A percentile compares a stretch with the other conserved stretches of the same genome.
Conservation (phyloP, 1,140 invertebrate species). For the Hylaeus volcanicus region DNA sequence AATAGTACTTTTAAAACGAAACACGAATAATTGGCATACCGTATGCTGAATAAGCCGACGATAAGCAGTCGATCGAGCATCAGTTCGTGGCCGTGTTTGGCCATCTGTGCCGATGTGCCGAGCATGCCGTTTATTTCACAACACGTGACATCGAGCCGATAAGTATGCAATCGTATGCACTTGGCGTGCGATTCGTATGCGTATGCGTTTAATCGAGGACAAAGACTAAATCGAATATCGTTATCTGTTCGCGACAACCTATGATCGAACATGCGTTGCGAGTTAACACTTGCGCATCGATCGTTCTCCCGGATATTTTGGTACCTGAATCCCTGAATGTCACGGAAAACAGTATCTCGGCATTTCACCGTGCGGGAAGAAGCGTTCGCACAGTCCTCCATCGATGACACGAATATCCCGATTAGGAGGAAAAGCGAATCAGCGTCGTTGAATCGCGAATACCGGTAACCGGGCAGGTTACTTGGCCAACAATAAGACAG, state of each 20-base stretch:
- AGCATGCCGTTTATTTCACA: conserved; percentile 13
- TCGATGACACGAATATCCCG: conserved; percentile 19
- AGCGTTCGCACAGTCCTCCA: conserved; percentile 9
- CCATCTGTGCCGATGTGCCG: conserved; percentile 6
- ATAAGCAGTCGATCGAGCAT: no score
- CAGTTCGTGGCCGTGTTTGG: conserved; percentile 34
- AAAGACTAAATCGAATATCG: neutral
- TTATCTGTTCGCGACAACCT: neutral
- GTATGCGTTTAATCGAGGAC: conserved; percentile 5
- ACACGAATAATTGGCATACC: neutral
- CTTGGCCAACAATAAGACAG: neutral
- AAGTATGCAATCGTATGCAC: conserved; percentile 8
- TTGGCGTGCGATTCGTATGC: conserved; percentile 6
- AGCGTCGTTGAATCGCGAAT: conserved; percentile 14
- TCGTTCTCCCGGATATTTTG: no score
- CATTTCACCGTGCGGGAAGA: conserved; percentile 25
- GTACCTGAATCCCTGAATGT: neutral
- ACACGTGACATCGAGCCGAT: conserved; percentile 20
- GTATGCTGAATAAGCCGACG: neutral
- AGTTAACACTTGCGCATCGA: no score
- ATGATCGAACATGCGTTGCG: no score
- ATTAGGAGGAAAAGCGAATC: conserved; percentile 15
- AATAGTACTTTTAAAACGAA: no score
- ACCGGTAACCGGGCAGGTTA: neutral
- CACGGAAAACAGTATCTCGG: conserved; percentile 5